These are phyloP conservation scores for fruit fly (Drosophila melanogaster) DNA, from an alignment of 1,140 invertebrate species.

Conservation along the genomic window Release_6_plus_ISO1_MT NC_004354.4:17916001-17916500, in stretches of 20 bases:
- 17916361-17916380: not conserved
- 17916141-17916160: constrained; percentile 8
- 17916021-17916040: not conserved
- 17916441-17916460: constrained; percentile 38
- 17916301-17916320: constrained; percentile 10
- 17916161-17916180: constrained; percentile 2
- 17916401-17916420: constrained; percentile 45
- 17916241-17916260: constrained; percentile 59
- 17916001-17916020: constrained; percentile 17
- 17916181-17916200: constrained; percentile 10
- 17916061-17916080: no score
- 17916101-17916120: no score
- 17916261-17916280: constrained; percentile 61
- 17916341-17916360: not conserved
- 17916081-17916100: no score
- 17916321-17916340: constrained; percentile 1
- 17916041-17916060: not conserved
- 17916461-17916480: constrained; percentile 13
- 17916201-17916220: constrained; percentile 49
- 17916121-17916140: not conserved
- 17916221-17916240: constrained; percentile 57
- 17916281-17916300: constrained; percentile 80
- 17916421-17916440: constrained; percentile 43
- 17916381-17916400: constrained; percentile 1
- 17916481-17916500: constrained; percentile 21